Base-by-base conservation (phyloP, 2,113 vertebrate genomes). In the Antigone vipio region DNA sequence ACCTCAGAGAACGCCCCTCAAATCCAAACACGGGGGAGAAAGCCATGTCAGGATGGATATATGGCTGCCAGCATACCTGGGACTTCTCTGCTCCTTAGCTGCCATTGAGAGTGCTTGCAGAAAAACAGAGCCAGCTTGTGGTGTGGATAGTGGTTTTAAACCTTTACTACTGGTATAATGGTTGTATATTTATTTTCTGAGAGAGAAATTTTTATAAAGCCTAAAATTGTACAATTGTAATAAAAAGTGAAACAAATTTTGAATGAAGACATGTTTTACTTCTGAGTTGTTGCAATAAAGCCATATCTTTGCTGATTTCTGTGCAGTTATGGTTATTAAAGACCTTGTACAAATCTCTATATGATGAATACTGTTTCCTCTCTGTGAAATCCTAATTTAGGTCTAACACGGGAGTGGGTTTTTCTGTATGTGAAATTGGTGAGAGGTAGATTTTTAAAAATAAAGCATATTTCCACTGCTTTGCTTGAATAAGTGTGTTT, bases 341-440 rank as follows among this genome's bases (percentile, higher is more conserved):
- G 45, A 50, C 5, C 11, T 17, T 18, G 3, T 44, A 56, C 20
- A 53, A 40, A 32, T 24, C 4, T 73, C 6, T 62, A 0, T n/a
- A 4, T 49, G 38, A 56, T 58, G 16, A 72, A 56, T 52, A 21
- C 5, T 52, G 23, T 75, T 85, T 85, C 10, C 7, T 68, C 29
- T 52, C 59, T 63, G 15, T 74, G 11, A 22, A 77, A 6, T 86
- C 38, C 47, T 50, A n/a, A 42, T 34, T 68, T 64, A 59, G 14
- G 5, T 52, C 52, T 74, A 72, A 72, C 3, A 26, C 12, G 44
- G 9, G 26, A 79, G 16, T 64, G 7, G 5, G 24, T 0, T 0
- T 50, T 35, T 60, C 71, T 11, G 2, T 26, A 42, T 60, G 19
- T 29, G 44, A 86, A 66, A 32, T 50, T 47, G 7, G 5, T 80